Conservation (phyloP, 2,888 invertebrate species). For the Diaprepes abbreviatus region DNA sequence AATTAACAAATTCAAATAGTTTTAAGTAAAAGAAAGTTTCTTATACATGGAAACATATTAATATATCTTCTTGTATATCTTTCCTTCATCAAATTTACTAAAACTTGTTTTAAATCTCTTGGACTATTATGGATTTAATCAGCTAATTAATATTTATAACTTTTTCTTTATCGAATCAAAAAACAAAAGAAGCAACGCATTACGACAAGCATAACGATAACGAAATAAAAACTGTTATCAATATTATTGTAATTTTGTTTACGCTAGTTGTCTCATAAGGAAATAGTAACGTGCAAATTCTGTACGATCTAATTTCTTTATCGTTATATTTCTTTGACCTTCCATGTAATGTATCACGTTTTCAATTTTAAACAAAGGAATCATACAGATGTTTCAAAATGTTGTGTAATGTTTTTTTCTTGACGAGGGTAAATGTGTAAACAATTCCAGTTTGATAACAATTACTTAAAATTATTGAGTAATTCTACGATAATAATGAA, state of each 20-base stretch:
- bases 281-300: conserved; percentile 34
- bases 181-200: conserved; percentile 26
- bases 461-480: neutral
- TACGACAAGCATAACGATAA: conserved; percentile 10
- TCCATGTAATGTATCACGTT: conserved; percentile 24
- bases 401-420: conserved; percentile 26
- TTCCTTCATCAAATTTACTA: too few species aligned
- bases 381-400: conserved; percentile 24
- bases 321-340: conserved; percentile 18
- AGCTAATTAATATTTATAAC: conserved; percentile 2
- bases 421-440: conserved; percentile 4
- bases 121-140: neutral
- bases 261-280: conserved; percentile 28
- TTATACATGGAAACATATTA: too few species aligned
- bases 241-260: conserved; percentile 21
- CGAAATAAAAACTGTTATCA: conserved; percentile 20
- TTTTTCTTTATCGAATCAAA: neutral
- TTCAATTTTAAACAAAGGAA: conserved; percentile 23
- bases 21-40: too few species aligned
- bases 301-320: conserved; percentile 19
- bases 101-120: too few species aligned
- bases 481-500: neutral
- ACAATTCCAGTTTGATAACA: conserved; percentile 19
- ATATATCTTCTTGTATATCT: too few species aligned
- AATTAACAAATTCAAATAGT: too few species aligned